Base-by-base conservation (phyloP, 2,797 vertebrate species). In the Anabas testudineus region DNA sequence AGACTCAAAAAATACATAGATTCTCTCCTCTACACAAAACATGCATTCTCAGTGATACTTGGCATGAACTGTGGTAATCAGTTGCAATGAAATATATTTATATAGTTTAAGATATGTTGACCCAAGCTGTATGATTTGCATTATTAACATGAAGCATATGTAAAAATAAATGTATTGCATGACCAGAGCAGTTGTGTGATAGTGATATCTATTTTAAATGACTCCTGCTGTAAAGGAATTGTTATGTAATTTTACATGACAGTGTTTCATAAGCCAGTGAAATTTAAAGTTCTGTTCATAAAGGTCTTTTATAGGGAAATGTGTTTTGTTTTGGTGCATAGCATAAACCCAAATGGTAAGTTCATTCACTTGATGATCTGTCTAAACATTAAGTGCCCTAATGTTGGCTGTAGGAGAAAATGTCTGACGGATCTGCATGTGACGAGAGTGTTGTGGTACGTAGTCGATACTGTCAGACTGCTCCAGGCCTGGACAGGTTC, bases 401-500 rank as follows among this genome's bases (percentile, higher is more conserved):
- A 14, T 22, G 18, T 4, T 3, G 3, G 13, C 28, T 28, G 12
- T 21, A 30, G 32, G 7, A 53, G 14, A 60, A 34, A 1, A 19
- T 16, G 3, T 32, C 24, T 5, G 39, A 52, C 18, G 53, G 7
- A 18, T 45, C 30, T 54, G 32, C 22, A 18, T 18, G 19, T 7
- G 47, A 30, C 32, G 24, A 58, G 16, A 36, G 46, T 39, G 32
- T 34, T 41, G 32, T 53, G 56, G 19, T 46, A 15, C 4, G 2
- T 14, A 24, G 59, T 67, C 42, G 45, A 74, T 74, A 77, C 70
- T 57, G 37, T 59, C 47, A 56, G 52, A 18, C 49, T 43, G 47
- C 68, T 75, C 52, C 78, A 41, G 84, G 87, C 43, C 58, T 48
- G 18, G 18, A 74, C 61, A 61, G 63, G 80, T 67, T 88, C 75